Base-by-base conservation (phyloP, 2,113 vertebrate species). In the Hipposideros armiger region DNA sequence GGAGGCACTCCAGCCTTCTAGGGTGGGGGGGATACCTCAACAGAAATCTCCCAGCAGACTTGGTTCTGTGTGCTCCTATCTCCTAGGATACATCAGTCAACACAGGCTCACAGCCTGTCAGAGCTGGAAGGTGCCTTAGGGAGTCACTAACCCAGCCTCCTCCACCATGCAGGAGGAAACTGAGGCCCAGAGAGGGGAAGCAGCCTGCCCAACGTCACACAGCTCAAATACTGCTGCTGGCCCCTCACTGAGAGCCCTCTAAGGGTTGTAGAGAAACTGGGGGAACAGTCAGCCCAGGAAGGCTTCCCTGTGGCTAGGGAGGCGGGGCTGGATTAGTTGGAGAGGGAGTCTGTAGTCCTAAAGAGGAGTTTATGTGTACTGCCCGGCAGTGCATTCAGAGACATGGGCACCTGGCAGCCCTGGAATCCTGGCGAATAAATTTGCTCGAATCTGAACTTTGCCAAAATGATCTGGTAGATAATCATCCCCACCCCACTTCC, bases 11-110 rank as follows among this genome's bases (percentile, higher is more conserved):
- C 32, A 80, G 70, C 60, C 82, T 95, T 92, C 78, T 45, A 7
- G 58, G 26, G 13, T 66, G 30, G 28, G 28, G 70, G 47, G 70
- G 40, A 50, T 91, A 96, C 96, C 95, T 96, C 80, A 52, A 89
- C 91, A 96, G 93, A 91, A 95, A 94, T 96, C 97, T 97, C 96
- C 89, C 73, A 83, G 95, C 58, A 96, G 56, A 96, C 94, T 97
- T 0, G 22, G 72, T 96, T 97, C 91, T 88, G 77, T 97, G 58
- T 97, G 93, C 91, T 89, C 69, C 93, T 50, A 90, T 98, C 97
- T 98, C 97, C 97, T 96, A 98, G 97, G 97, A 97, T 91, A 97
- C 97, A 96, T 97, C 96, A 96, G 96, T 97, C 97, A 98, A 98
- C 97, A 98, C 10, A 89, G 78, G 82, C 95, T 96, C 5, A 1